A percentile compares a stretch with the other conserved stretches of the same genome.
These are phyloP conservation scores for Drosophila rellima DNA, from an alignment of 2,888 invertebrate genomes.

Conservation along the genomic window DNA sequence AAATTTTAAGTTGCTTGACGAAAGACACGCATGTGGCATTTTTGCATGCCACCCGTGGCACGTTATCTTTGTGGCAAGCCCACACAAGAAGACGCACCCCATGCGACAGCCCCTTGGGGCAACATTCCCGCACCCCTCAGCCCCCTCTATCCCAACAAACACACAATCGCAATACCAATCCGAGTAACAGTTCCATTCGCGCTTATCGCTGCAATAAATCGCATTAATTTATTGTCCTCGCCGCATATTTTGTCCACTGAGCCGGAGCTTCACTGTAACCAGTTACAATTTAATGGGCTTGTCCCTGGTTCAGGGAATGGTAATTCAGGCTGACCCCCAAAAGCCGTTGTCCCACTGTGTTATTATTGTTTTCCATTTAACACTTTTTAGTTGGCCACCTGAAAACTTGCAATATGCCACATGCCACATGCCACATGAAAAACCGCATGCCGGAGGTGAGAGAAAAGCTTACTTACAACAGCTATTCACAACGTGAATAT, in stretches of 20 bases:
- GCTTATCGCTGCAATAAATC: constrained; percentile 84
- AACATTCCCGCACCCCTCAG: background rate
- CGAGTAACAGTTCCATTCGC: constrained; percentile 42
- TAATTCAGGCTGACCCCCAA: background rate
- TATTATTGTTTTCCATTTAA: constrained; percentile 77
- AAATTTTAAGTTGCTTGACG: constrained; percentile 55
- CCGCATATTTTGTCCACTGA: constrained; percentile 76
- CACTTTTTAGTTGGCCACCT: constrained; percentile 57
- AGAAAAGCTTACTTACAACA: constrained; percentile 6
- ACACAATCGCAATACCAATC: constrained; percentile 10
- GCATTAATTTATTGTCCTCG: constrained; percentile 85
- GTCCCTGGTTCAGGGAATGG: constrained; percentile 37
- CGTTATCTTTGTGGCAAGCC: constrained; percentile 65
- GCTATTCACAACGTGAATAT: constrained; percentile 10
- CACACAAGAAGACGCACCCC: constrained; percentile 59
- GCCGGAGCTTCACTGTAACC: constrained; percentile 46
- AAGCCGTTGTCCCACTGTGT: constrained; percentile 23
- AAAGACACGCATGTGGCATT: constrained; percentile 46
- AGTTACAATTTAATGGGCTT: constrained; percentile 74
- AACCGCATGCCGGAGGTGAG: constrained; percentile 8
- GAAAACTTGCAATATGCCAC: constrained; percentile 25
- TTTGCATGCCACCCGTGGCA: constrained; percentile 58
- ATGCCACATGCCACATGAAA: constrained; percentile 14
- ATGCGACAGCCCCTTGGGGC: constrained; percentile 33
- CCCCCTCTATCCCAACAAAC: background rate